These are phyloP conservation scores for Microtus oregoni DNA, from an alignment of 2,113 vertebrate genomes.

Conservation along the genomic window DNA sequence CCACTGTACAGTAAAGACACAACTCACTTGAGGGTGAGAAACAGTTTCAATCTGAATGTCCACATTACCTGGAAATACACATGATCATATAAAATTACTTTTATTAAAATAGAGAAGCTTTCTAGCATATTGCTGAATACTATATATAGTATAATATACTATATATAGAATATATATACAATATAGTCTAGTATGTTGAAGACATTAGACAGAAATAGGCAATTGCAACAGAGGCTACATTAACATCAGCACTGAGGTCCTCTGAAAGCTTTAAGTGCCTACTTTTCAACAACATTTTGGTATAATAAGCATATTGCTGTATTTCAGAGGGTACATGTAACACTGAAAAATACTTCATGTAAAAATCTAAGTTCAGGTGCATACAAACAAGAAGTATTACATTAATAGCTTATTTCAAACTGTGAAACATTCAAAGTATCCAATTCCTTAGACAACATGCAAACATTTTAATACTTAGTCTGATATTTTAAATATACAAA, in stretches of 20 bases:
- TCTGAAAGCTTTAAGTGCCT: slow-evolving; percentile 86
- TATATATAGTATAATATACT: slow-evolving; percentile 62
- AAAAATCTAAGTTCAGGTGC: slow-evolving; percentile 86
- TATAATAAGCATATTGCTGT: slow-evolving; percentile 86
- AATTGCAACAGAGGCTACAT: slow-evolving; percentile 84
- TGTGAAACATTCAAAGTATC: slow-evolving; percentile 88
- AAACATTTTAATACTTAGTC: slow-evolving; percentile 89
- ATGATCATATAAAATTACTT: slow-evolving; percentile 80
- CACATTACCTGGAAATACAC: slow-evolving; percentile 44
- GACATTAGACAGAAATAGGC: slow-evolving; percentile 81
- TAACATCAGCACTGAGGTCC: slow-evolving; percentile 71
- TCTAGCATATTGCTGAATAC: slow-evolving; percentile 82
- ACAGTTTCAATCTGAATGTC: slow-evolving; percentile 4
- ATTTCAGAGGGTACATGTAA: slow-evolving; percentile 91
- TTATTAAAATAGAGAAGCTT: slow-evolving; percentile 89
- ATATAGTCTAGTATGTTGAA: slow-evolving; percentile 70
- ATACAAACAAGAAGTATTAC: slow-evolving; percentile 86
- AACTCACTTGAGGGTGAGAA: not conserved
- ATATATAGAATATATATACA: not conserved
- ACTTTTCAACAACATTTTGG: slow-evolving; percentile 86
- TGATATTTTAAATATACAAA: slow-evolving; percentile 90
- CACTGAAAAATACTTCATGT: slow-evolving; percentile 93
- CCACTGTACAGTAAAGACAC: not conserved
- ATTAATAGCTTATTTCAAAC: slow-evolving; percentile 87
- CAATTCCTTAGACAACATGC: slow-evolving; percentile 92